Evolutionary conservation across 2,888 invertebrate species (phyloP).

Genomic region (Epistrophe grossulariae): DNA sequence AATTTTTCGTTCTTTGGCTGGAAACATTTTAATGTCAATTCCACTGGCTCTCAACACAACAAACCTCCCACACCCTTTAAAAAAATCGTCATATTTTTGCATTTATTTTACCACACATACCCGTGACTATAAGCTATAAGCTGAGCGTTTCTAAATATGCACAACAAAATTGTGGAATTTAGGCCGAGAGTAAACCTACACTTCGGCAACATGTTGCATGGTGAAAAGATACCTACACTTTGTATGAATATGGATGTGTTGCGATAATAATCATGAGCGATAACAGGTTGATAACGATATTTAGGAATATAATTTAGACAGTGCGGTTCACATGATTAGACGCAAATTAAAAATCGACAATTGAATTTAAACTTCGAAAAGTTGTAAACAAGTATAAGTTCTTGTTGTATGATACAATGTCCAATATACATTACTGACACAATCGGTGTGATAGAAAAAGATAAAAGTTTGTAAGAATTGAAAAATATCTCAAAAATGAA

Average conservation of each 20-base stretch:
- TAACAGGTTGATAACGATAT: conserved; percentile 43
- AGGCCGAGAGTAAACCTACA: neutral
- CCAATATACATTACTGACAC: no score
- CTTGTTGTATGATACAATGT: neutral
- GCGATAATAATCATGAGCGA: neutral
- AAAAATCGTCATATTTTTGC: conserved; percentile 50
- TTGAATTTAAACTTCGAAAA: neutral
- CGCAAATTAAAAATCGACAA: neutral
- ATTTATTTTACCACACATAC: conserved; percentile 32
- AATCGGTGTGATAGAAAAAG: no score
- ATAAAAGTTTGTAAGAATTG: no score
- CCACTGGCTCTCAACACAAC: conserved; percentile 16
- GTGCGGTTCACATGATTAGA: neutral
- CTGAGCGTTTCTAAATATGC: neutral
- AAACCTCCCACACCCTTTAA: conserved; percentile 32
- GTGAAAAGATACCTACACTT: neutral
- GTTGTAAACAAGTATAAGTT: neutral
- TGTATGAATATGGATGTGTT: conserved; percentile 31
- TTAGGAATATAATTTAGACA: conserved; percentile 8
- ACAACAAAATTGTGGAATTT: conserved; percentile 32
- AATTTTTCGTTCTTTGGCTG: neutral
- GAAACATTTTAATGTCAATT: conserved; percentile 1
- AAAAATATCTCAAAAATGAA: no score
- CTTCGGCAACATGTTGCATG: conserved; percentile 52
- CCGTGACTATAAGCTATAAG: conserved; percentile 38